Conservation (phyloP, 2,888 invertebrate species). For the Glomeris marginata region DNA sequence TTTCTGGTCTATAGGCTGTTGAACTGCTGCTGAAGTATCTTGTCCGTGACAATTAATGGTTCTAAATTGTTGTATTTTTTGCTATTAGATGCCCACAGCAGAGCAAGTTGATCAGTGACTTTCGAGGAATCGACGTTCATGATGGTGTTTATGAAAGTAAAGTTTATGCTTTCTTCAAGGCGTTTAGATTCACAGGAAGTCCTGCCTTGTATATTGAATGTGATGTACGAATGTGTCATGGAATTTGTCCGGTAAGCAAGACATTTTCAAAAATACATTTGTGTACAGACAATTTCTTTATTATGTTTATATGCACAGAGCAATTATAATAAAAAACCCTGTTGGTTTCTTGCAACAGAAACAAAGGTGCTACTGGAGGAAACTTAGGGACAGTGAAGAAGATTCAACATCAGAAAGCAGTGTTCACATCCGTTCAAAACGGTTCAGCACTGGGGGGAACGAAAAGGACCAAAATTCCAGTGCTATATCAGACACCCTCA, state of each 20-base stretch:
- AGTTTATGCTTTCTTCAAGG: conserved; percentile 89
- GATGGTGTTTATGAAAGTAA: conserved; percentile 81
- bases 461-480: conserved; percentile 22
- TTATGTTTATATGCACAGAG: not conserved
- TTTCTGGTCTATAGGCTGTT: too few species aligned
- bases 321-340: not conserved
- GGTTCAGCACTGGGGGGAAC: conserved; percentile 39
- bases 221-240: conserved; percentile 90
- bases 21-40: too few species aligned
- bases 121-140: conserved; percentile 70
- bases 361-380: conserved; percentile 23
- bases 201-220: conserved; percentile 89
- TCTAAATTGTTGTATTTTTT: conserved; percentile 18
- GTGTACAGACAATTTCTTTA: conserved; percentile 1
- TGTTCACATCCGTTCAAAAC: too few species aligned
- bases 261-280: not conserved
- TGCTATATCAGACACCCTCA: conserved; percentile 66
- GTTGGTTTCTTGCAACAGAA: conserved; percentile 17
- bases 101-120: conserved; percentile 78
- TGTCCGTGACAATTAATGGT: too few species aligned
- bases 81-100: conserved; percentile 66
- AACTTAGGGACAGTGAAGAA: conserved; percentile 11
- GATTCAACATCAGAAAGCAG: too few species aligned
- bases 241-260: conserved; percentile 68
- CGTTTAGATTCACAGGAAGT: conserved; percentile 82